phyloP scores from a whole-genome alignment of 64 coral and sea anemone genomes.

The Actinia equina region DNA sequence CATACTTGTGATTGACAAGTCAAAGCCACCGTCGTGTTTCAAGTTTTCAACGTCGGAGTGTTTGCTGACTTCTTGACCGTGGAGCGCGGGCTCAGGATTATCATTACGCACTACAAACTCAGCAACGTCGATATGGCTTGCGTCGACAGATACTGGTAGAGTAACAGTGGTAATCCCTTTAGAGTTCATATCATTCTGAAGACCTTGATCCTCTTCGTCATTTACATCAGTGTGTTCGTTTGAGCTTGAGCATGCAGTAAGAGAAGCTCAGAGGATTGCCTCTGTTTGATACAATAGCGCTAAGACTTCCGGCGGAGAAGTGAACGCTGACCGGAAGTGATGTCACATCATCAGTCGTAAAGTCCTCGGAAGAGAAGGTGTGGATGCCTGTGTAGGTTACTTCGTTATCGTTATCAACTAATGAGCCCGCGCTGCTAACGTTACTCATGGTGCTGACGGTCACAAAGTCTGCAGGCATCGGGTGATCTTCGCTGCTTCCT shows the following conservation, averaged over 20 bases:
- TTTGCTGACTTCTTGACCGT: constrained; percentile 13
- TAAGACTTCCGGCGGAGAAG: constrained; percentile 39
- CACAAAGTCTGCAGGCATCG: constrained; percentile 24
- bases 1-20: constrained; percentile 73
- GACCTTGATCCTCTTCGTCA: background rate
- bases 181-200: background rate
- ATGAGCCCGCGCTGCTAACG: constrained; percentile 42
- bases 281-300: constrained; percentile 57
- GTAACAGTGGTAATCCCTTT: constrained; percentile 1
- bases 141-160: constrained; percentile 6
- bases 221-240: background rate
- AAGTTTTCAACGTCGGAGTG: constrained; percentile 34
- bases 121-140: constrained; percentile 51
- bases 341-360: constrained; percentile 54
- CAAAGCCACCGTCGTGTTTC: constrained; percentile 66
- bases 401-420: constrained; percentile 55
- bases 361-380: constrained; percentile 66
- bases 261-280: constrained; percentile 40
- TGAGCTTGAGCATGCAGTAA: background rate
- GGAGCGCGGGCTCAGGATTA: constrained; percentile 33
- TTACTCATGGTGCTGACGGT: constrained; percentile 46
- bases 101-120: constrained; percentile 70
- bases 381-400: constrained; percentile 73
- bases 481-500: background rate
- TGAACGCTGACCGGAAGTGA: constrained; percentile 63